Conservation (phyloP, 2,888 invertebrate genomes). For the Nectonema munidae region DNA sequence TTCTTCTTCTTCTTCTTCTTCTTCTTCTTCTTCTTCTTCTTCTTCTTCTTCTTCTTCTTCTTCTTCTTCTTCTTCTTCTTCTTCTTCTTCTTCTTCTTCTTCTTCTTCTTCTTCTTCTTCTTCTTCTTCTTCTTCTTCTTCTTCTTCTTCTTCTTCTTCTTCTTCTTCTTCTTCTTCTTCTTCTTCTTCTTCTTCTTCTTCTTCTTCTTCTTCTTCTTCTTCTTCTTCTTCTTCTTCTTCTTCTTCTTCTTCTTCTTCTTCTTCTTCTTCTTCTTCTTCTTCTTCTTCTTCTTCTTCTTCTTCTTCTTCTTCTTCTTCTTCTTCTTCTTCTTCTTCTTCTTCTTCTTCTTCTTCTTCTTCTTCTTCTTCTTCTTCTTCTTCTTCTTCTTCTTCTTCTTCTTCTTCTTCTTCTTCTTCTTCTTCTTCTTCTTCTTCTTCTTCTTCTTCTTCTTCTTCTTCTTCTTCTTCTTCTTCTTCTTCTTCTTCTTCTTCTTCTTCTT, state of each 20-base stretch:
- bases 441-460: constrained; percentile 11
- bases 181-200: constrained; percentile 11
- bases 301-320: constrained; percentile 11
- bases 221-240: constrained; percentile 11
- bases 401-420: constrained; percentile 11
- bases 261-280: constrained; percentile 11
- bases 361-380: constrained; percentile 11
- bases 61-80: constrained; percentile 11
- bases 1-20: constrained; percentile 11
- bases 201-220: constrained; percentile 11
- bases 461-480: constrained; percentile 11
- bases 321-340: constrained; percentile 11
- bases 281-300: constrained; percentile 11
- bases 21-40: constrained; percentile 11
- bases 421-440: constrained; percentile 11
- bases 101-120: constrained; percentile 11
- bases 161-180: constrained; percentile 11
- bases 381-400: constrained; percentile 11
- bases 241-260: constrained; percentile 11
- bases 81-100: constrained; percentile 11
- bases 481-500: constrained; percentile 11
- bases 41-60: constrained; percentile 11
- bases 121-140: constrained; percentile 11
- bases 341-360: constrained; percentile 11
- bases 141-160: constrained; percentile 11